Percentiles rank a stretch among this genome's conserved stretches.
Evolutionary conservation across 2,888 invertebrate genomes (phyloP).

Genomic region (Eupithecia tripunctaria): DNA sequence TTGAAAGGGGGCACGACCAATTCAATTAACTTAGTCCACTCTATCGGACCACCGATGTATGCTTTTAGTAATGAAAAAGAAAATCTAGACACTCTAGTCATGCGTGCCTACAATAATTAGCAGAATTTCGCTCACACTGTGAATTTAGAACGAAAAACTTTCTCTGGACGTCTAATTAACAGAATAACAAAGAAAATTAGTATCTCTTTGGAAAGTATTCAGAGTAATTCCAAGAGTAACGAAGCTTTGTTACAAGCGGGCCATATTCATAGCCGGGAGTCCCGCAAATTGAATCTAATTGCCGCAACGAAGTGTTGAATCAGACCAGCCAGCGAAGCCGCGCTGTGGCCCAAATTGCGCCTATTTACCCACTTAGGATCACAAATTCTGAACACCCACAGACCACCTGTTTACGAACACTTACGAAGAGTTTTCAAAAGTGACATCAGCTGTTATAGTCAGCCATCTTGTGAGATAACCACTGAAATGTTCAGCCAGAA

Average conservation of each 20-base stretch:
- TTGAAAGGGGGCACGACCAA: constrained; percentile 60
- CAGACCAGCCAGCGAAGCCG: constrained; percentile 64
- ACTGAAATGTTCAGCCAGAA: constrained; percentile 41
- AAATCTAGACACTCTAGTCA: constrained; percentile 33
- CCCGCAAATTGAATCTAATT: constrained; percentile 82
- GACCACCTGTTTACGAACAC: constrained; percentile 77
- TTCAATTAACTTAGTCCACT: constrained; percentile 63
- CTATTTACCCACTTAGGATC: constrained; percentile 80
- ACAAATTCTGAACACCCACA: constrained; percentile 72
- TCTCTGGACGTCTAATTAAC: constrained; percentile 54
- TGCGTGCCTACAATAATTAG: constrained; percentile 34
- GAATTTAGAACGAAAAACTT: constrained; percentile 46
- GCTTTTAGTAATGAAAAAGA: constrained; percentile 63
- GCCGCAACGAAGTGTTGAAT: constrained; percentile 83
- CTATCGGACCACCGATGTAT: constrained; percentile 55
- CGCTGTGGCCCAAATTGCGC: constrained; percentile 75
- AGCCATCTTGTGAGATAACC: constrained; percentile 47
- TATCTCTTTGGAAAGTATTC: constrained; percentile 54
- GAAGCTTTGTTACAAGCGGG: constrained; percentile 70
- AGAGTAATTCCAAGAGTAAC: constrained; percentile 67
- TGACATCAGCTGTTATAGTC: constrained; percentile 64
- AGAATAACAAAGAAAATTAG: constrained; percentile 56
- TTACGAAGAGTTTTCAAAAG: constrained; percentile 63
- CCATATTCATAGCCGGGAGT: constrained; percentile 70
- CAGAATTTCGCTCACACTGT: constrained; percentile 33